Evolutionary conservation across 1,140 invertebrate species (phyloP).

Genomic region (Procambarus virginalis): DNA sequence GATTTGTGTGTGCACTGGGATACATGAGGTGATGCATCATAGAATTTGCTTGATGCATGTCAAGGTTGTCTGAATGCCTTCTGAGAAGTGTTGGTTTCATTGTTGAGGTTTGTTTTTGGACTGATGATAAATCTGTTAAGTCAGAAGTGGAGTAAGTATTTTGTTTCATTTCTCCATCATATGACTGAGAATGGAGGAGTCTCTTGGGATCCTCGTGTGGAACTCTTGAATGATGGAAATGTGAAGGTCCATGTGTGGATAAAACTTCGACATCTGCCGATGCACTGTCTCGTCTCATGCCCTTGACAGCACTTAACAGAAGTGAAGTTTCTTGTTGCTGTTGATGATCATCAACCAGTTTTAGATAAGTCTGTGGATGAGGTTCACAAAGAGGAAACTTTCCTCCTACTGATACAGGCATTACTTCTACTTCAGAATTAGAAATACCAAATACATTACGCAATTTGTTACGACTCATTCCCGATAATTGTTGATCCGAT

Average conservation of each 20-base stretch:
- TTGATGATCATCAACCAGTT: conserved; percentile 22
- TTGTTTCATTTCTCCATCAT: conserved; percentile 33
- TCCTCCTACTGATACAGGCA: conserved; percentile 40
- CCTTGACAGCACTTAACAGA: conserved; percentile 31
- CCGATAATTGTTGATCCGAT: background rate
- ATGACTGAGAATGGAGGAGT: background rate
- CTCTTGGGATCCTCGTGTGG: conserved; percentile 31
- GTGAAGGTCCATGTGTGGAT: background rate
- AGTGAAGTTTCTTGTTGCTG: conserved; percentile 27
- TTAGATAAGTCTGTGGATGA: conserved; percentile 26
- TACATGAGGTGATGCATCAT: conserved; percentile 38
- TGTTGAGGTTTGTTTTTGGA: conserved; percentile 47
- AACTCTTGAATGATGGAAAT: background rate
- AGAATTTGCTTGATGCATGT: conserved; percentile 4
- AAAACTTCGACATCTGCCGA: conserved; percentile 16
- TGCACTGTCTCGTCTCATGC: background rate
- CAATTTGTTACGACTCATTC: conserved; percentile 37
- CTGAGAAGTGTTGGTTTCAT: conserved; percentile 47
- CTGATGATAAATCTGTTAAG: conserved; percentile 45
- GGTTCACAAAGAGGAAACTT: conserved; percentile 33
- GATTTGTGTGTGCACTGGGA: conserved; percentile 23
- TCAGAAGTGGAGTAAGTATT: conserved; percentile 43
- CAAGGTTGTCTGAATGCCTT: conserved; percentile 51
- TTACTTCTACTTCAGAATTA: conserved; percentile 53
- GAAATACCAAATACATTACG: conserved; percentile 43